phyloP scores from a whole-genome alignment of 2,113 vertebrate genomes.

The Picathartes gymnocephalus region DNA sequence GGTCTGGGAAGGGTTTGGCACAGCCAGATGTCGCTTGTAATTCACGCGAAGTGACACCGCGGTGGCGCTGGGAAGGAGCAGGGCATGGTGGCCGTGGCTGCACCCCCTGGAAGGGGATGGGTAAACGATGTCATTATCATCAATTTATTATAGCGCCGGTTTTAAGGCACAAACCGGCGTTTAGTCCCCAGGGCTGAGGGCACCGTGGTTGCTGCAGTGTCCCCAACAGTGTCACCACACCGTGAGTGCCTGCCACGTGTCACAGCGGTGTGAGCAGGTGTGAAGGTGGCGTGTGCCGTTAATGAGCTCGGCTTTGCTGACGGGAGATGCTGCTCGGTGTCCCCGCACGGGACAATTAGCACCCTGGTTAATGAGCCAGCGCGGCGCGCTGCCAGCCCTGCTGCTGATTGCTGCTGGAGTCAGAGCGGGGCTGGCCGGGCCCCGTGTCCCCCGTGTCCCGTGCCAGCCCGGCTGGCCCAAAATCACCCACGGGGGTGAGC shows the following conservation, averaged over 20 bases:
- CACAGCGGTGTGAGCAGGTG: background rate
- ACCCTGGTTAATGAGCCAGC: background rate
- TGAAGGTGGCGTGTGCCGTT: background rate
- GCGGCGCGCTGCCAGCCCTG: accelerated
- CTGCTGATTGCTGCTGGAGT: background rate
- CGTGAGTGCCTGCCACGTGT: accelerated
- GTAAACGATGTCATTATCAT: background rate
- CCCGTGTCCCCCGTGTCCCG: accelerated
- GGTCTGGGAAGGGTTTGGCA: background rate
- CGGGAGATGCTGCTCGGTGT: background rate
- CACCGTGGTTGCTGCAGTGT: accelerated
- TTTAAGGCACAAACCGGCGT: accelerated
- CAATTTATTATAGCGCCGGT: background rate
- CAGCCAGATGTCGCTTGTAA: background rate
- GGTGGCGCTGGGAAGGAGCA: background rate
- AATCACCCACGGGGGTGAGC: background rate
- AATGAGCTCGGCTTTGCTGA: background rate
- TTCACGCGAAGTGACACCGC: accelerated
- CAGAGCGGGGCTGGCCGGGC: background rate
- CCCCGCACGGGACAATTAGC: background rate
- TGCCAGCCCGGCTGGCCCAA: background rate
- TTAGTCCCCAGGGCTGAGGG: background rate
- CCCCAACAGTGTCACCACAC: accelerated
- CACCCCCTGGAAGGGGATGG: background rate
- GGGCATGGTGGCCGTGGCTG: accelerated